phyloP scores from a whole-genome alignment of 2,797 vertebrate species.

The Hyperoplus lanceolatus region DNA sequence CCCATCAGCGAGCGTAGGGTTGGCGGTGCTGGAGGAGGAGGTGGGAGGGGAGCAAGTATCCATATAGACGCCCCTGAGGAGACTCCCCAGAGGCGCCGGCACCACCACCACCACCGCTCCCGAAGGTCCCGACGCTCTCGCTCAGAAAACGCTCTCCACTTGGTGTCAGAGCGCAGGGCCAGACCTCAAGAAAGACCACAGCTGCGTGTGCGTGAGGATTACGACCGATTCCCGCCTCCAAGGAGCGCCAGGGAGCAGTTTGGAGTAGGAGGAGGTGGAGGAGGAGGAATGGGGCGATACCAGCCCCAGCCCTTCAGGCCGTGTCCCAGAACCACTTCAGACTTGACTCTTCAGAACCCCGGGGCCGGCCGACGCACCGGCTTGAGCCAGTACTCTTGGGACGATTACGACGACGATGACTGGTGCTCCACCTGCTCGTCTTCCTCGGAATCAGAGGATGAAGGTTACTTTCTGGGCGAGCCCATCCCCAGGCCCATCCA shows the following conservation, averaged over 20 bases:
- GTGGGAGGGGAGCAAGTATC: slow-evolving; percentile 59
- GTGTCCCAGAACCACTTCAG: slow-evolving; percentile 96
- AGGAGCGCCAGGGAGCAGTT: slow-evolving; percentile 88
- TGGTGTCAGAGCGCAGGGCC: slow-evolving; percentile 89
- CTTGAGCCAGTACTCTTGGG: slow-evolving; percentile 91
- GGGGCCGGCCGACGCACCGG: slow-evolving; percentile 84
- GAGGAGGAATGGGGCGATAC: slow-evolving; percentile 72
- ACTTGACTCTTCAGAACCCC: slow-evolving; percentile 95
- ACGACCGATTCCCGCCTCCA: slow-evolving; percentile 91
- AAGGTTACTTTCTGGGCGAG: slow-evolving; percentile 98
- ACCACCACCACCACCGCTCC: slow-evolving; percentile 90
- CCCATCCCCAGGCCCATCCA: slow-evolving; percentile 95
- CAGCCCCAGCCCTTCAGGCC: slow-evolving; percentile 90
- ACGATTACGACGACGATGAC: slow-evolving; percentile 90
- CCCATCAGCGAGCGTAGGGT: slow-evolving; percentile 91
- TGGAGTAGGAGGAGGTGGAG: slow-evolving; percentile 75
- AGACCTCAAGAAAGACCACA: slow-evolving; percentile 90
- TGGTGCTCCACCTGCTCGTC: slow-evolving; percentile 99
- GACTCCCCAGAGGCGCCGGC: slow-evolving; percentile 86
- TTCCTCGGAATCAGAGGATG: slow-evolving; percentile 97
- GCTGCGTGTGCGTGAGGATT: slow-evolving; percentile 90
- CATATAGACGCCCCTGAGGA: slow-evolving; percentile 85
- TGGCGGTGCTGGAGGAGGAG: slow-evolving; percentile 61
- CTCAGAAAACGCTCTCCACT: slow-evolving; percentile 96
- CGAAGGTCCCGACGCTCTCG: slow-evolving; percentile 93